phyloP scores from a whole-genome alignment of 2,797 vertebrate genomes.

The Poeciliopsis presidionis region DNA sequence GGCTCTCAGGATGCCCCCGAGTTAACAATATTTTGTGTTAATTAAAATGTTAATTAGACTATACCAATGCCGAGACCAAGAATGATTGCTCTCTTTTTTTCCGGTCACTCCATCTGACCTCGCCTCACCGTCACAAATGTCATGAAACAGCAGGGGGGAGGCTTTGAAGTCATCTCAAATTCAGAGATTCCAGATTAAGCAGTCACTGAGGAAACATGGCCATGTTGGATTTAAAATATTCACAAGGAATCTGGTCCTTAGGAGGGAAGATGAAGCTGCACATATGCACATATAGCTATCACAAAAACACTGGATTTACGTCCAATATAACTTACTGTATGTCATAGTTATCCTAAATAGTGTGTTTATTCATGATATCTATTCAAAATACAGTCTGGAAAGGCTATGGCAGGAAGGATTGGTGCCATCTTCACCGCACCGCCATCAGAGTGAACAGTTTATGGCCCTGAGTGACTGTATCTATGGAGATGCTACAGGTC shows the following conservation, averaged over 20 bases:
- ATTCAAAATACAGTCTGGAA: not conserved
- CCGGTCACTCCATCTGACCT: conserved; percentile 59
- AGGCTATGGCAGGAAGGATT: not conserved
- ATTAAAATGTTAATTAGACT: conserved; percentile 84
- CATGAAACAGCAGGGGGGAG: conserved; percentile 44
- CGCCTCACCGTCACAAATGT: conserved; percentile 62
- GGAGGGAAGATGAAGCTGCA: not conserved
- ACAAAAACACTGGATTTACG: not conserved
- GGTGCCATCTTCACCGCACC: not conserved
- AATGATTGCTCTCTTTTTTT: conserved; percentile 54
- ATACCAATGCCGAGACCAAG: conserved; percentile 61
- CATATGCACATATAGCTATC: not conserved
- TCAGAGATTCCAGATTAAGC: not conserved
- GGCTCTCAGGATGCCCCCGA: conserved; percentile 71
- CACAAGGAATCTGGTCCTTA: not conserved
- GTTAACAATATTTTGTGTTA: conserved; percentile 79
- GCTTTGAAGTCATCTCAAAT: conserved; percentile 7
- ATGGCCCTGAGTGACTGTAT: not conserved
- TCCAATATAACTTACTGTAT: not conserved
- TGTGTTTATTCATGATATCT: not conserved
- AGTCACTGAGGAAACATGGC: not conserved
- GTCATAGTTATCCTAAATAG: not conserved
- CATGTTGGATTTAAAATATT: not conserved
- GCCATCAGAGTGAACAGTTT: not conserved
- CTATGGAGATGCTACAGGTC: not conserved